Evolutionary conservation across 2,888 invertebrate species (phyloP), one percentile per base, ranked within the genome.

Genomic region (Phaedon cochleariae): DNA sequence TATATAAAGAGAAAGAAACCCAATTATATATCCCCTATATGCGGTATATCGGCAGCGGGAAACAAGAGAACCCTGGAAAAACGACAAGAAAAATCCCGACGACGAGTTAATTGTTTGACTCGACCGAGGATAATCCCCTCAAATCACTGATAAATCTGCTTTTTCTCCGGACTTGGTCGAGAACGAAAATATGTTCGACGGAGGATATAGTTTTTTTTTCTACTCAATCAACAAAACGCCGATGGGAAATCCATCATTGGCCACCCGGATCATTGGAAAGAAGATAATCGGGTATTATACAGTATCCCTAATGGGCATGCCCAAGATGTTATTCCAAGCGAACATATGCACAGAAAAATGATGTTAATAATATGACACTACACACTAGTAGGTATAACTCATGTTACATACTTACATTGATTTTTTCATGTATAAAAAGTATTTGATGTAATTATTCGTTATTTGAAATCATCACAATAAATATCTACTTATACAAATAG

Each of bases 81-180:
- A 41, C 37, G 41, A 41, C 12, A 21, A 54, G 41, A 34, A 55
- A 37, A 55, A 18, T 21, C 20, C 55, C 37, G 21, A 55, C 41
- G 21, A 55, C 21, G 21, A 55, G 55, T 55, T 55, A 22, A 55
- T 55, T 55, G 55, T 41, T 55, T 41, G 55, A 41, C 37, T 41
- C 18, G 41, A 21, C 17, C 55, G 1, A 6, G 41, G 37, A 55
- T 55, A 17, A 55, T 55, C 20, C 41, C 7, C 55, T 37, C 37
- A 41, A 55, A 55, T 55, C 55, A 55, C 55, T 26, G 55, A 55
- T 55, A 22, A 41, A 55, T 18, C 53, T 54, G 53, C 12, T 54
- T 52, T 10, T 48, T 34, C 41, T 2, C 21, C 41, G 22, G 55
- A 10, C 15, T 41, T 15, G 21, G 2, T 15, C 37, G 55, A 26